Evolutionary conservation across 1,140 invertebrate genomes (phyloP).

Genomic region (Zaprionus inermis): DNA sequence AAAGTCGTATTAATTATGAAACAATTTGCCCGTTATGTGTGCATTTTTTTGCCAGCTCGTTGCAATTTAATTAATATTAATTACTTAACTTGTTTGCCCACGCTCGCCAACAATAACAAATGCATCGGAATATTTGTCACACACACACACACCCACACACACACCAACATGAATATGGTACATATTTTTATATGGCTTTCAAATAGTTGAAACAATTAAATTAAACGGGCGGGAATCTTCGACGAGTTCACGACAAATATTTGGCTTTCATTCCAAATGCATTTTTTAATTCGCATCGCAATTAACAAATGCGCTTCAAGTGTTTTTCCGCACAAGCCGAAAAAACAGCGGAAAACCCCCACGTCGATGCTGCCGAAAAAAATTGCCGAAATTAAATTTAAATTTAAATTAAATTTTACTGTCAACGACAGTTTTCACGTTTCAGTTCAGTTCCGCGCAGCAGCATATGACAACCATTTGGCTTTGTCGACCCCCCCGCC

Average conservation of each 20-base stretch:
- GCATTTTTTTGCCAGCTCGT: constrained; percentile 28
- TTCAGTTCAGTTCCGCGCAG: background rate
- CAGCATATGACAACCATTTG: too few relatives aligned
- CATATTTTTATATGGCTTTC: constrained; percentile 17
- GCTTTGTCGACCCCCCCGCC: too few relatives aligned
- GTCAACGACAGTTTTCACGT: constrained; percentile 38
- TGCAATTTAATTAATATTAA: constrained; percentile 71
- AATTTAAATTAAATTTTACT: constrained; percentile 32
- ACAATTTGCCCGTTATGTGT: background rate
- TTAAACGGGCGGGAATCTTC: constrained; percentile 48
- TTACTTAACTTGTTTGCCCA: constrained; percentile 56
- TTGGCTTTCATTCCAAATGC: constrained; percentile 56
- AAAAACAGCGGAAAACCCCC: background rate
- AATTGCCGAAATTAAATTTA: constrained; percentile 5
- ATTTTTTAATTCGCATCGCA: constrained; percentile 33
- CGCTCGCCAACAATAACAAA: constrained; percentile 19
- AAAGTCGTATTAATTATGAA: constrained; percentile 12
- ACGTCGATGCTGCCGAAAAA: background rate
- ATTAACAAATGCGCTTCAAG: constrained; percentile 39
- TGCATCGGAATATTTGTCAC: constrained; percentile 7
- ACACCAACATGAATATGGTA: background rate
- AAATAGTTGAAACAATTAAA: constrained; percentile 45
- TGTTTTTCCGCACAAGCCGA: constrained; percentile 1
- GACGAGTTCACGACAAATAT: constrained; percentile 41
- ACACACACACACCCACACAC: background rate